Base-by-base conservation (phyloP, 1,140 invertebrate genomes). In the Oncopeltus fasciatus region DNA sequence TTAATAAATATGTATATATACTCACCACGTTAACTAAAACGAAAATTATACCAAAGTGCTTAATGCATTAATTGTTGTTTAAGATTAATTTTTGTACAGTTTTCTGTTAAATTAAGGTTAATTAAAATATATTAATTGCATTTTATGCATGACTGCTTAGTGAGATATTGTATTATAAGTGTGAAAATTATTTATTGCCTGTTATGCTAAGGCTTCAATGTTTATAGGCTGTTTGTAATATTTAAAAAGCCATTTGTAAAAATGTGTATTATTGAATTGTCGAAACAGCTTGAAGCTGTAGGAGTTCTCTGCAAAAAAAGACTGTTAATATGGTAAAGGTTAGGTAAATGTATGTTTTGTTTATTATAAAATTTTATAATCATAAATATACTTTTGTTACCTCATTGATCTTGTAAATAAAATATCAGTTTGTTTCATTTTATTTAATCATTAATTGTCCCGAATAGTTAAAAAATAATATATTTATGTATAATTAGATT, bases 381-480 rank as follows among this genome's bases (percentile, higher is more conserved):
- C 49, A 53, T 53, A 53, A 53, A 53, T 53, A 53, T 53, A 53
- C 49, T 53, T 53, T 53, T 53, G 49, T 53, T 53, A 53, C 49
- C 26, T 53, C 20, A 53, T 53, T 53, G 18, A 53, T 26, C 24
- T 12, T 53, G 49, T 53, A 53, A 53, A 53, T 53, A 53, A 53
- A 53, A 24, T 53, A 53, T 53, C 21, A 24, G 26, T 18, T 53
- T 53, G 49, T 53, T 53, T 26, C 49, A 53, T 38, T 38, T 38
- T 38, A n/a, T n/a, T n/a, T n/a, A n/a, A n/a, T n/a, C n/a, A n/a
- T n/a, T n/a, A n/a, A n/a, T n/a, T n/a, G n/a, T n/a, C n/a, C n/a
- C n/a, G n/a, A n/a, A n/a, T n/a, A n/a, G n/a, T n/a, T n/a, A n/a
- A n/a, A n/a, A n/a, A n/a, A n/a, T n/a, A n/a, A n/a, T n/a, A n/a